Base-by-base conservation (phyloP, 2,113 vertebrate genomes). In the Odocoileus virginianus region DNA sequence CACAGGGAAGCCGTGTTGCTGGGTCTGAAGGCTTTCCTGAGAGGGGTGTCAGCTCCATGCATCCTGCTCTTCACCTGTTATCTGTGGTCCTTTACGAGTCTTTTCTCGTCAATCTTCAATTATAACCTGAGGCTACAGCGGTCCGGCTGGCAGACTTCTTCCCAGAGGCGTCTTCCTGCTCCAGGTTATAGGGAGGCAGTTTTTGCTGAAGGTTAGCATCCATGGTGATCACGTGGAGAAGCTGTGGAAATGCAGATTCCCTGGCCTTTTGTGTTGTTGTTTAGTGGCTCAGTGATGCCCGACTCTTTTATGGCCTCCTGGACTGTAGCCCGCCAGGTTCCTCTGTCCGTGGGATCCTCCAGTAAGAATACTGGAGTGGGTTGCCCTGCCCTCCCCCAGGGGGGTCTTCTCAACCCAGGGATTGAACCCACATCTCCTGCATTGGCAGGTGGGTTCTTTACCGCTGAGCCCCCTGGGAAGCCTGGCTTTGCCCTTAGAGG, bases 1-100 rank as follows among this genome's bases (percentile, higher is more conserved):
- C 11, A 21, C 36, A 7, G 17, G 0, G 15, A 40, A 2, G 1
- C 0, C 0, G 0, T 7, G 2, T 19, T 36, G 43, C n/a, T 5
- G 12, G 15, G 23, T 7, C 40, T 23, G 52, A 7, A 6, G 58
- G 25, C 8, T 1, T 2, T 36, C 61, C 19, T 5, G 23, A 84
- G 45, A 43, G n/a, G 23, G 11, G 21, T 6, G 57, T 60, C 2
- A 15, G 9, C 36, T 45, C 36, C 27, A 1, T 2, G 19, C 1
- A 14, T 3, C 27, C 13, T 10, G 40, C 19, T n/a, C 21, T 14
- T 30, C 25, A 1, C 30, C 43, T 36, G 12, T 6, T 67, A 50
- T 28, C 71, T 33, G 3, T 33, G 74, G 33, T 61, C 30, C 43
- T 87, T 30, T 8, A 7, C 2, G 9, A 2, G 17, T 57, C n/a